Percentiles rank a stretch among this genome's conserved stretches.
Conservation (phyloP, 2,113 vertebrate species). For the Cavia aperea region DNA sequence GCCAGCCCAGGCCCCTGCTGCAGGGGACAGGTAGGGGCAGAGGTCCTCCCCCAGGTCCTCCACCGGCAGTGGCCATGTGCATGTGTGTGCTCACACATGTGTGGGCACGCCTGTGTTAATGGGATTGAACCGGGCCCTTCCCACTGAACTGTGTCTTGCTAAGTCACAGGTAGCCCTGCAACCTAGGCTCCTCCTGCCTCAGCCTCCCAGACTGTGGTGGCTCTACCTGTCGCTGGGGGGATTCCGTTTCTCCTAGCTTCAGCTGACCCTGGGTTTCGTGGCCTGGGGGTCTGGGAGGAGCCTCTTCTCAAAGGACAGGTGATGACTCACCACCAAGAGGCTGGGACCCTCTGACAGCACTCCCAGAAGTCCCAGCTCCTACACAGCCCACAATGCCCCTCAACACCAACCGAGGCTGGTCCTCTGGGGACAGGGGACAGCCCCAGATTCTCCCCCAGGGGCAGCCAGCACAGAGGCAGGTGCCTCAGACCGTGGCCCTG, state of each 20-base stretch:
- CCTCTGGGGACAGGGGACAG: not conserved
- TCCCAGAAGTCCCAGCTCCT: not conserved
- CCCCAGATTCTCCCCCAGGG: not conserved
- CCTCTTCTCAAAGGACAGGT: not conserved
- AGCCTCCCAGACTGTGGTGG: not conserved
- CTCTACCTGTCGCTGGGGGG: rapidly evolving
- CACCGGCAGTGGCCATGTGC: not conserved
- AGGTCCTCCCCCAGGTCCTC: rapidly evolving
- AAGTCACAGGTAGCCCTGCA: not conserved
- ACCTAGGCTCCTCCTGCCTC: not conserved
- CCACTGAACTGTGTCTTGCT: not conserved
- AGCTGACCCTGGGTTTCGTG: not conserved
- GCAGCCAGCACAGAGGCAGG: not conserved
- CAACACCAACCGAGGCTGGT: not conserved
- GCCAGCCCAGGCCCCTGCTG: not conserved
- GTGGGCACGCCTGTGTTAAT: not conserved
- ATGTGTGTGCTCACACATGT: not conserved
- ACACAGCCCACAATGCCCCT: not conserved
- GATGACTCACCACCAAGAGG: not conserved
- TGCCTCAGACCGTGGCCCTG: not conserved
- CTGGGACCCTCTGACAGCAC: not conserved
- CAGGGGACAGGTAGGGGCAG: not conserved
- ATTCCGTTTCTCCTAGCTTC: not conserved
- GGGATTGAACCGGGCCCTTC: not conserved
- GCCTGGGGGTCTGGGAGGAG: rapidly evolving